A percentile compares a stretch with the other conserved stretches of the same genome.
Evolutionary conservation across 1,140 invertebrate genomes (phyloP).

Genomic region (Orius insidiosus): DNA sequence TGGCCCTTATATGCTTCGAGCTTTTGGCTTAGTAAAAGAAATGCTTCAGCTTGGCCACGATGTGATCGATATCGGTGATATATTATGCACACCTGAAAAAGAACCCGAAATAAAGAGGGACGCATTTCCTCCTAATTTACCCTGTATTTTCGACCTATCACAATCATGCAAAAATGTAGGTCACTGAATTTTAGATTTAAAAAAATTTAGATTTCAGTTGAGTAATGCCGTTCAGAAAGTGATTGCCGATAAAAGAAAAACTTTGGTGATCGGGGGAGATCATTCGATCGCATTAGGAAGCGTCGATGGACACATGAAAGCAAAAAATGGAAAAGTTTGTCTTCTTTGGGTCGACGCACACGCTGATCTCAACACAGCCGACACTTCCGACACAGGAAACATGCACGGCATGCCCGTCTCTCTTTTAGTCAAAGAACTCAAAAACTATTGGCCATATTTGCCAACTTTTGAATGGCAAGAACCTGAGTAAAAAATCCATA

Average conservation of each 20-base stretch:
- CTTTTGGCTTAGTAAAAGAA: slow-evolving; percentile 13
- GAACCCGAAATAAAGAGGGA: neutral
- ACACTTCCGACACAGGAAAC: slow-evolving; percentile 64
- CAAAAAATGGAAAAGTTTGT: slow-evolving; percentile 44
- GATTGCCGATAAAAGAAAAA: slow-evolving; percentile 40
- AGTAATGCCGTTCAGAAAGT: slow-evolving; percentile 34
- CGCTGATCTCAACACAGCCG: slow-evolving; percentile 81
- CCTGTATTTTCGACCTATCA: neutral
- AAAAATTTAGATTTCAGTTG: slow-evolving; percentile 17
- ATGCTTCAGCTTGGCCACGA: slow-evolving; percentile 31
- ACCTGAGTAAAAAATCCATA: slow-evolving; percentile 34
- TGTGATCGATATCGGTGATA: slow-evolving; percentile 52
- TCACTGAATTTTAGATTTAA: neutral
- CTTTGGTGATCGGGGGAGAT: slow-evolving; percentile 64
- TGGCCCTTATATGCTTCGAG: slow-evolving; percentile 10
- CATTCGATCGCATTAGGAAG: slow-evolving; percentile 75
- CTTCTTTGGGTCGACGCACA: slow-evolving; percentile 90
- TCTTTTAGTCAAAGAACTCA: slow-evolving; percentile 58
- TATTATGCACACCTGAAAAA: slow-evolving; percentile 28
- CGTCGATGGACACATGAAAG: slow-evolving; percentile 59
- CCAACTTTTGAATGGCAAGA: slow-evolving; percentile 62
- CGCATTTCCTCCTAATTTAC: neutral
- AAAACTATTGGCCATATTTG: slow-evolving; percentile 51
- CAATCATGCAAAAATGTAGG: slow-evolving; percentile 1
- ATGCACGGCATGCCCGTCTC: slow-evolving; percentile 86